Percentiles rank a stretch among this genome's conserved stretches.
These are phyloP conservation scores for Ambastaia sidthimunki DNA, from an alignment of 2,797 vertebrate species.

Conservation along the genomic window DNA sequence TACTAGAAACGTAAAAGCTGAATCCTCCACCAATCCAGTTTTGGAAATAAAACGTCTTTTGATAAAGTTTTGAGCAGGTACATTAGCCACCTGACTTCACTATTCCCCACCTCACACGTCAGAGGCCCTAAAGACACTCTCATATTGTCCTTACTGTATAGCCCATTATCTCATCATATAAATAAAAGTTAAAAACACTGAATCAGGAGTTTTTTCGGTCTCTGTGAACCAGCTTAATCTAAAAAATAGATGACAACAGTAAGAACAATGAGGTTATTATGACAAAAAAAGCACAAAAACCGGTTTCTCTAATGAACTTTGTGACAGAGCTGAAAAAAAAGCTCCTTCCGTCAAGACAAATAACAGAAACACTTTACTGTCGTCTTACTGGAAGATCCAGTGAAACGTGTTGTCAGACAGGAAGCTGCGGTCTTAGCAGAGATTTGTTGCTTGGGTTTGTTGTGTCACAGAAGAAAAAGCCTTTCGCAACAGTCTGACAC, in stretches of 20 bases:
- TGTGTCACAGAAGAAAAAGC: conserved; percentile 70
- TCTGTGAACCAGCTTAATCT: conserved; percentile 4
- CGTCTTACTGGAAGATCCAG: conserved; percentile 75
- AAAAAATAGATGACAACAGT: neutral
- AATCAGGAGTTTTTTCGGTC: neutral
- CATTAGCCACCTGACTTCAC: neutral
- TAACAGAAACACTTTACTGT: conserved; percentile 48
- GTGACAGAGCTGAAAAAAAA: conserved; percentile 66
- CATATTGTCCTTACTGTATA: neutral
- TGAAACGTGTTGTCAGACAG: conserved; percentile 71
- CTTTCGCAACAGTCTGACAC: conserved; percentile 57
- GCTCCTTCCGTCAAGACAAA: conserved; percentile 57
- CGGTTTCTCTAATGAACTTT: conserved; percentile 59
- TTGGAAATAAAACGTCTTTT: neutral
- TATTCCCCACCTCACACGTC: neutral
- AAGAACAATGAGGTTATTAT: neutral
- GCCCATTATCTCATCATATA: neutral
- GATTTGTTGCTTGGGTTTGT: conserved; percentile 77
- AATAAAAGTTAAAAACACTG: neutral
- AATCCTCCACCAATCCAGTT: neutral
- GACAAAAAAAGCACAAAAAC: conserved; percentile 35
- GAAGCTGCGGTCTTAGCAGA: conserved; percentile 61
- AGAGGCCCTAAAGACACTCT: neutral
- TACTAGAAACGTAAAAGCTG: neutral
- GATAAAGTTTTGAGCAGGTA: neutral